A percentile compares a stretch with the other conserved stretches of the same genome.
Evolutionary conservation across 2,888 invertebrate genomes (phyloP).

Genomic region (Pomacea canaliculata): DNA sequence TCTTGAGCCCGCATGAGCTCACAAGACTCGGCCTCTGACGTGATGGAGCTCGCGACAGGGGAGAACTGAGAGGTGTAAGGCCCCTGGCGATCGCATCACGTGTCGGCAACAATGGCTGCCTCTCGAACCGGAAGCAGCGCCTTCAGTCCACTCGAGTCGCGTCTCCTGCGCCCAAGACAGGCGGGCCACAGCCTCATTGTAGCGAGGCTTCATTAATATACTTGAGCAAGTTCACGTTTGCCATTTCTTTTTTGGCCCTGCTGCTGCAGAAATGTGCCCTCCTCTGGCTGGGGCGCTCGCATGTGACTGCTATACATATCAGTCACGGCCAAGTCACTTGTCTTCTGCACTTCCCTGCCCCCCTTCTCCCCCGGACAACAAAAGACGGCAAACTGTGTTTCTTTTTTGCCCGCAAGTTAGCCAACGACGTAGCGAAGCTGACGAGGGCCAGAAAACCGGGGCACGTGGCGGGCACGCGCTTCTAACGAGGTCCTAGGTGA

Average conservation of each 20-base stretch:
- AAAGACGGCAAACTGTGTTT: neutral
- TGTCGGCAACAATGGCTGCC: conserved; percentile 1
- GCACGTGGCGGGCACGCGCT: conserved; percentile 9
- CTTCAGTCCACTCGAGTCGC: conserved; percentile 1
- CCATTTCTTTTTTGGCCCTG: no score
- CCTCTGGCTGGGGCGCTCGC: no score
- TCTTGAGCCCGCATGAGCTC: neutral
- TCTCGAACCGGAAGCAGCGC: conserved; percentile 6
- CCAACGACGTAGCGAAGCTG: neutral
- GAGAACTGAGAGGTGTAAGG: neutral
- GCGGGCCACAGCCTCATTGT: neutral
- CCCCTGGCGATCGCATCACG: neutral
- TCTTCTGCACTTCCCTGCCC: neutral
- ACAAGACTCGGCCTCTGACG: neutral
- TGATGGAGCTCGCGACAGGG: neutral
- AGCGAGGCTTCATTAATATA: neutral
- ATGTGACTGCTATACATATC: neutral
- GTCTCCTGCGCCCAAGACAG: neutral
- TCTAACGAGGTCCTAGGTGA: conserved; percentile 14
- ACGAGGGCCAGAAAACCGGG: conserved; percentile 1
- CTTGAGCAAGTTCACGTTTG: no score
- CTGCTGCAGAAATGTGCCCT: no score
- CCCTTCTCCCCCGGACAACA: neutral
- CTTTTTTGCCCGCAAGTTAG: neutral
- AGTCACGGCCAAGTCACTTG: neutral